Percentiles rank a stretch among this genome's conserved stretches.
Conservation (phyloP, 2,797 vertebrate species). For the Artibeus jamaicensis region DNA sequence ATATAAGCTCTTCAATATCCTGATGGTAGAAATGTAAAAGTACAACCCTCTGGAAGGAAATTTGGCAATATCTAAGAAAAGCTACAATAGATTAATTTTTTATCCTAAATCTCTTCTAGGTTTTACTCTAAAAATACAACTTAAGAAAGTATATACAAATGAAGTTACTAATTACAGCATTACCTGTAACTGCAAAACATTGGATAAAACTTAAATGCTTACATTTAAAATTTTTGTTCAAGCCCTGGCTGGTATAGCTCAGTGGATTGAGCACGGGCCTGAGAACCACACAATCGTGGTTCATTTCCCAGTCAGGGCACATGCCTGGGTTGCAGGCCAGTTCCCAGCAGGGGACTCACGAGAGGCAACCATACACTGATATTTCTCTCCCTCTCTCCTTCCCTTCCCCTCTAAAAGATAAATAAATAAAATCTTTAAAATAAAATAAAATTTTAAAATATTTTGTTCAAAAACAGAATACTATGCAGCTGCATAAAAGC, state of each 20-base stretch:
- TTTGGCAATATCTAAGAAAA: not conserved
- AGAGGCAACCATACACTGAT: too few relatives aligned
- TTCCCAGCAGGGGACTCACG: too few relatives aligned
- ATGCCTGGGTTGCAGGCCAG: too few relatives aligned
- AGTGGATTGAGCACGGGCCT: too few relatives aligned
- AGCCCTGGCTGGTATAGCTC: too few relatives aligned
- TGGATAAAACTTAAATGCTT: not conserved
- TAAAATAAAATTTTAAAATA: too few relatives aligned
- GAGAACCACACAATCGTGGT: too few relatives aligned
- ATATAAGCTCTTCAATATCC: not conserved
- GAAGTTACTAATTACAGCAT: not conserved
- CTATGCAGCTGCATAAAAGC: not conserved
- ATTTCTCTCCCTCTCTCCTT: too few relatives aligned
- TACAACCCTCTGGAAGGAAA: not conserved
- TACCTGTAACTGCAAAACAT: not conserved
- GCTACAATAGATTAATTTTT: not conserved
- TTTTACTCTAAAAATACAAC: not conserved
- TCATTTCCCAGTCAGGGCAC: too few relatives aligned
- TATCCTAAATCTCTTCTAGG: not conserved
- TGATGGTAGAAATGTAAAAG: not conserved
- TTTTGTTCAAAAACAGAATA: not conserved
- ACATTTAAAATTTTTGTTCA: not conserved
- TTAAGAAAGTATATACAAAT: not conserved
- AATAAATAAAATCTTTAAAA: too few relatives aligned
- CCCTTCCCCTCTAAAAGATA: too few relatives aligned